Evolutionary conservation across 2,797 vertebrate genomes (phyloP).

Genomic region (Acanthurus tractus): DNA sequence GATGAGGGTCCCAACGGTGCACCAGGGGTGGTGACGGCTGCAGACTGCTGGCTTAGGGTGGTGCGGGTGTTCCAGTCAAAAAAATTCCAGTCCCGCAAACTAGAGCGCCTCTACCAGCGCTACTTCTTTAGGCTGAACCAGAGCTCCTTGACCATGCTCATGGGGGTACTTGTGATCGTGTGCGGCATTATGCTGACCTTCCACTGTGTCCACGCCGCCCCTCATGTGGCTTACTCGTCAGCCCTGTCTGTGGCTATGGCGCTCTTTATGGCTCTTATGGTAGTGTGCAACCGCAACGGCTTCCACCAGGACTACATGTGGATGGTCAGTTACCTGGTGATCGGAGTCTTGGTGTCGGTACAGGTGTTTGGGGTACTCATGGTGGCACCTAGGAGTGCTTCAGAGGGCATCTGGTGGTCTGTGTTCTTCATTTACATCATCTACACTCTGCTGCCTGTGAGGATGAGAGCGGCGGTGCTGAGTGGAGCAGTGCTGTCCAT

Average conservation of each 20-base stretch:
- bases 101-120: slow-evolving; percentile 97
- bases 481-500: slow-evolving; percentile 90
- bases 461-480: slow-evolving; percentile 94
- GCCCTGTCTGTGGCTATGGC: slow-evolving; percentile 89
- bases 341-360: slow-evolving; percentile 89
- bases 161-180: slow-evolving; percentile 95
- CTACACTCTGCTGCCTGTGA: slow-evolving; percentile 95
- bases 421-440: slow-evolving; percentile 98
- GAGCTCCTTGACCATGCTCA: slow-evolving; percentile 96
- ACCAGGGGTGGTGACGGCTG: slow-evolving; percentile 76
- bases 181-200: slow-evolving; percentile 93
- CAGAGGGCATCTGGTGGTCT: slow-evolving; percentile 95
- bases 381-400: slow-evolving; percentile 90
- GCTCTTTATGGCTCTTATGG: slow-evolving; percentile 94
- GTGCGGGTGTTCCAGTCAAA: slow-evolving; percentile 94
- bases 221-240: slow-evolving; percentile 85
- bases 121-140: slow-evolving; percentile 99
- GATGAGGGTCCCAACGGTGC: slow-evolving; percentile 79
- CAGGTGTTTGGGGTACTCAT: slow-evolving; percentile 91
- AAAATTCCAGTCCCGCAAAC: slow-evolving; percentile 95
- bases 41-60: slow-evolving; percentile 90
- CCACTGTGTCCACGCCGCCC: slow-evolving; percentile 89
- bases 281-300: slow-evolving; percentile 94
- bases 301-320: slow-evolving; percentile 99
- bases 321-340: slow-evolving; percentile 96